These are phyloP conservation scores for Chauna torquata DNA, from an alignment of 2,113 vertebrate genomes.

Conservation along the genomic window DNA sequence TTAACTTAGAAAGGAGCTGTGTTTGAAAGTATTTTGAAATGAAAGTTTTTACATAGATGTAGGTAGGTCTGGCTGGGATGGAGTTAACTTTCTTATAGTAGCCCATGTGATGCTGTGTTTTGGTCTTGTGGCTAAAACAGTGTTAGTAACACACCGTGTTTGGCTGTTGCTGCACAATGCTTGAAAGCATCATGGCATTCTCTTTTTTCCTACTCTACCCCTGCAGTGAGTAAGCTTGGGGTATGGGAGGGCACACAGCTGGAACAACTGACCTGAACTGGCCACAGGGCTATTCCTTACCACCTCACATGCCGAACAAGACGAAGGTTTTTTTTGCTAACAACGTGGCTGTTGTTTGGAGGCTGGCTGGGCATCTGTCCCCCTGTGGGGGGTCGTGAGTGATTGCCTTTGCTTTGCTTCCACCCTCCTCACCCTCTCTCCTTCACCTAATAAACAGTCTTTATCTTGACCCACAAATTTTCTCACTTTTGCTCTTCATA, in stretches of 20 bases:
- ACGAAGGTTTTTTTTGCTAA: neutral
- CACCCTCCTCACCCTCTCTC: fast-evolving
- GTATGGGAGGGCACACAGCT: neutral
- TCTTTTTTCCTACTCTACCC: neutral
- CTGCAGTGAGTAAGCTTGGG: neutral
- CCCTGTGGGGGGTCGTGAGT: neutral
- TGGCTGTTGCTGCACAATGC: neutral
- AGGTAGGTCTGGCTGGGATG: neutral
- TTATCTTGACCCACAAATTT: fast-evolving
- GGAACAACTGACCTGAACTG: neutral
- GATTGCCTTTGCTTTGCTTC: neutral
- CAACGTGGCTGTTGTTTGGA: neutral
- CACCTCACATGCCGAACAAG: neutral
- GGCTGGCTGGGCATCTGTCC: neutral
- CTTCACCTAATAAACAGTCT: neutral
- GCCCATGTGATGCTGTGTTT: neutral
- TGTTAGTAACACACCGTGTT: neutral
- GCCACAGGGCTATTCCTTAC: neutral
- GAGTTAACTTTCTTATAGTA: neutral
- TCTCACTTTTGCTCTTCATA: neutral
- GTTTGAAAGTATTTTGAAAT: no score
- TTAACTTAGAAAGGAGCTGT: neutral
- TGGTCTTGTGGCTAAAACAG: neutral
- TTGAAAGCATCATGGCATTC: neutral
- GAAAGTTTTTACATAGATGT: no score